Percentiles rank a stretch among this genome's conserved stretches.
Conservation (phyloP, 2,113 vertebrate species). For the Myodes glareolus region DNA sequence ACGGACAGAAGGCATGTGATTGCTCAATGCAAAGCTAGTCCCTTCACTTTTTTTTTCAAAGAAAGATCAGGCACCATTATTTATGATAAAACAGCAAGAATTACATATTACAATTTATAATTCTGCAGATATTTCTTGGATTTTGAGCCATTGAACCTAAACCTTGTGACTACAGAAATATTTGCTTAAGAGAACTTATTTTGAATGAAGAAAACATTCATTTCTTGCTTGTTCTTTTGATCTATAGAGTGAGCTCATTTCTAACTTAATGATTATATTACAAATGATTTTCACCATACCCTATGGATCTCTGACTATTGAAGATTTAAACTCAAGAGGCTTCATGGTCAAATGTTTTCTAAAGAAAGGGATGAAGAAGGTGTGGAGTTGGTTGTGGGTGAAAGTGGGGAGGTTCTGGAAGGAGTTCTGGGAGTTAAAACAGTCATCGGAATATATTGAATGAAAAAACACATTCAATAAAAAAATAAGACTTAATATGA, state of each 20-base stretch:
- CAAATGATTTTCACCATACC: neutral
- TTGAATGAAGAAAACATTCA: neutral
- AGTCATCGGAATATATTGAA: neutral
- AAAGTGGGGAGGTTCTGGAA: neutral
- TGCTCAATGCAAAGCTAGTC: neutral
- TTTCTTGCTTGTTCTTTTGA: neutral
- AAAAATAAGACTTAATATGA: neutral
- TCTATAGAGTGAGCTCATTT: neutral
- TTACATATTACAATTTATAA: neutral
- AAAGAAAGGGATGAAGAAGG: neutral
- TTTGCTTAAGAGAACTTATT: neutral
- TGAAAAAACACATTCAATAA: neutral
- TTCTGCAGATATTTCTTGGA: neutral
- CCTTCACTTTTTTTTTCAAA: neutral
- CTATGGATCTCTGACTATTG: neutral
- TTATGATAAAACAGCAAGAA: neutral
- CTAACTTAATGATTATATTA: conserved; percentile 42
- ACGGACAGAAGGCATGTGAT: neutral
- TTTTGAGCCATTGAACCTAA: neutral
- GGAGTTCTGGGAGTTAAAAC: neutral
- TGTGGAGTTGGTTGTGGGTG: neutral
- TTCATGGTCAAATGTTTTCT: neutral
- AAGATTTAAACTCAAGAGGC: neutral
- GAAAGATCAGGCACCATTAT: neutral
- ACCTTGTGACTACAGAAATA: neutral